phyloP scores from a whole-genome alignment of 2,797 vertebrate genomes.

The Chelmon rostratus region DNA sequence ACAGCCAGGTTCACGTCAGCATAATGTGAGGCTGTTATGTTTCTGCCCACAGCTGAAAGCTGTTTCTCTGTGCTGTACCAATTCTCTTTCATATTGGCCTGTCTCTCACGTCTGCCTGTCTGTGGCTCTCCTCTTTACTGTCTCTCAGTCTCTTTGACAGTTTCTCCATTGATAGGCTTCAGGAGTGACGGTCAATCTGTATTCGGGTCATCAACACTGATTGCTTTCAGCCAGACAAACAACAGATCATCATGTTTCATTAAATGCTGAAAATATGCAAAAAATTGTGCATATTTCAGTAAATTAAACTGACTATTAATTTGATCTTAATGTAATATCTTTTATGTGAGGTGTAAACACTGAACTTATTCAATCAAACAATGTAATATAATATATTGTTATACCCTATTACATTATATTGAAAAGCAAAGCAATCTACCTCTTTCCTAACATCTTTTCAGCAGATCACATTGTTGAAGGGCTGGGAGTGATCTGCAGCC shows the following conservation, averaged over 20 bases:
- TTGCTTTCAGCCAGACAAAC: conserved; percentile 26
- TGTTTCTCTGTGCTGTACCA: conserved; percentile 23
- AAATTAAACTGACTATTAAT: conserved; percentile 9
- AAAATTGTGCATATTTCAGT: neutral
- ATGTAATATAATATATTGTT: neutral
- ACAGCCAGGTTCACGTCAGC: conserved; percentile 65
- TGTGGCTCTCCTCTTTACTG: conserved; percentile 14
- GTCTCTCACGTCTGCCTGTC: conserved; percentile 4
- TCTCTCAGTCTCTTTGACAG: conserved; percentile 16
- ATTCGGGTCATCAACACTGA: conserved; percentile 12
- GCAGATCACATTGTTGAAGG: no score
- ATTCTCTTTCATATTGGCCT: conserved; percentile 27
- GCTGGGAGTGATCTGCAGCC: neutral
- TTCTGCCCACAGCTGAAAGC: conserved; percentile 50
- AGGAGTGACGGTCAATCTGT: conserved; percentile 19
- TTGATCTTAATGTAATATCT: neutral
- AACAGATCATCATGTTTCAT: neutral
- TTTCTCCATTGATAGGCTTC: neutral
- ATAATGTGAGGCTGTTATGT: conserved; percentile 62
- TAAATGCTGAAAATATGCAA: neutral
- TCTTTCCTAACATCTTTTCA: neutral
- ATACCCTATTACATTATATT: neutral
- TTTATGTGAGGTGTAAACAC: neutral
- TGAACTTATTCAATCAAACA: neutral
- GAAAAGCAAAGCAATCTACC: neutral